Evolutionary conservation across 2,888 invertebrate genomes (phyloP).

Genomic region (Druceiella hillmani): DNA sequence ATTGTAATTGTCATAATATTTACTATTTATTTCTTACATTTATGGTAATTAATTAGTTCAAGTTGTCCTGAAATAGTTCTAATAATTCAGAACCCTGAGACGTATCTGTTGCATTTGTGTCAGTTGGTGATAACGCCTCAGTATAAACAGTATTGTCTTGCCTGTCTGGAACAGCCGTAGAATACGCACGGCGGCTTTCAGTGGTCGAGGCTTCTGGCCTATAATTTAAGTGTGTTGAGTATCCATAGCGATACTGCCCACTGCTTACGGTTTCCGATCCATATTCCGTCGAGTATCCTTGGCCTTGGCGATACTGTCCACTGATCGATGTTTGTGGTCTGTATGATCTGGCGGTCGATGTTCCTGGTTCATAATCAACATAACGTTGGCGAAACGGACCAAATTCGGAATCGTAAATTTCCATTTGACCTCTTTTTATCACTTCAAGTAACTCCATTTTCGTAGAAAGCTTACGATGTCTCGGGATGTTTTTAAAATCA

Average conservation of each 20-base stretch:
- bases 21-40: no score
- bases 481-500: conserved; percentile 26
- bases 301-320: conserved; percentile 26
- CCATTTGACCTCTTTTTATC: conserved; percentile 26
- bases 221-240: conserved; percentile 25
- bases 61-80: conserved; percentile 24
- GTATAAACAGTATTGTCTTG: conserved; percentile 25
- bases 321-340: conserved; percentile 25
- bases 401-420: conserved; percentile 23
- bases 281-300: conserved; percentile 25
- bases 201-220: conserved; percentile 25
- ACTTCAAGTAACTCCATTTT: conserved; percentile 27
- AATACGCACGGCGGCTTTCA: conserved; percentile 23
- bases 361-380: conserved; percentile 26
- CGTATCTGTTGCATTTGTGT: conserved; percentile 27
- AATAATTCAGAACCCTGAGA: conserved; percentile 26
- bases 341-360: conserved; percentile 26
- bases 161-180: conserved; percentile 25
- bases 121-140: conserved; percentile 26
- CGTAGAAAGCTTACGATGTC: conserved; percentile 27
- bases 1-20: no score
- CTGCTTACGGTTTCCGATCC: conserved; percentile 22
- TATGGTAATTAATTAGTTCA: no score
- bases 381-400: conserved; percentile 25
- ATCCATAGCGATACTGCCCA: conserved; percentile 23